Conservation (phyloP, 1,140 invertebrate species). For the Polypedilum vanderplanki region DNA sequence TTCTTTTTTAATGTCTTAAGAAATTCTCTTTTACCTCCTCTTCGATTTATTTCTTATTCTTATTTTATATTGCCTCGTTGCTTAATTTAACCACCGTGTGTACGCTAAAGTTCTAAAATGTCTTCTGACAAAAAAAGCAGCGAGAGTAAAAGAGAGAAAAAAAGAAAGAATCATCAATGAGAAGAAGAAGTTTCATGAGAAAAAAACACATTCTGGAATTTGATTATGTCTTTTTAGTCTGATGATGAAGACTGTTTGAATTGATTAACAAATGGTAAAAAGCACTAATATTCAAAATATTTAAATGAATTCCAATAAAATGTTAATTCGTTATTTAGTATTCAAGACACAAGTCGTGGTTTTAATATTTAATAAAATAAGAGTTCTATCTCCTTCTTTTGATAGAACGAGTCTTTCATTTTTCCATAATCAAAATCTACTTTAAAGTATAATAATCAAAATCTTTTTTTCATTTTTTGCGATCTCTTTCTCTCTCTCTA, state of each 20-base stretch:
- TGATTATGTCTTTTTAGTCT: neutral
- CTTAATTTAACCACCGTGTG: no score
- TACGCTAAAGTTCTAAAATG: no score
- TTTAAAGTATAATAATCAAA: no score
- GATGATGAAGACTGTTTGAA: neutral
- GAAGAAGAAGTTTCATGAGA: neutral
- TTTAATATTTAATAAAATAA: neutral
- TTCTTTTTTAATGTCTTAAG: no score
- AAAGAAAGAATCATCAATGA: neutral
- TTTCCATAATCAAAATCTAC: neutral
- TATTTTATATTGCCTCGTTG: no score
- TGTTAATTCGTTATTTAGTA: slow-evolving; percentile 3
- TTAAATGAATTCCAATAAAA: slow-evolving; percentile 8
- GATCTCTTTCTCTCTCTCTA: no score
- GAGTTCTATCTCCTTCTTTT: neutral
- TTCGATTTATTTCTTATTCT: no score
- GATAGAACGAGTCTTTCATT: slow-evolving; percentile 1
- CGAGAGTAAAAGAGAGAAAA: neutral
- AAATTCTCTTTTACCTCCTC: no score
- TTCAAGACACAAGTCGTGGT: neutral
- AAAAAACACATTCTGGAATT: neutral
- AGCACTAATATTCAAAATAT: slow-evolving; percentile 1
- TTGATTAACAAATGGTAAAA: neutral
- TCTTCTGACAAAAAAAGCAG: no score
- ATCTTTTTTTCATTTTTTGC: no score